Base-by-base conservation (phyloP, 2,888 invertebrate species). In the Agelastica alni region DNA sequence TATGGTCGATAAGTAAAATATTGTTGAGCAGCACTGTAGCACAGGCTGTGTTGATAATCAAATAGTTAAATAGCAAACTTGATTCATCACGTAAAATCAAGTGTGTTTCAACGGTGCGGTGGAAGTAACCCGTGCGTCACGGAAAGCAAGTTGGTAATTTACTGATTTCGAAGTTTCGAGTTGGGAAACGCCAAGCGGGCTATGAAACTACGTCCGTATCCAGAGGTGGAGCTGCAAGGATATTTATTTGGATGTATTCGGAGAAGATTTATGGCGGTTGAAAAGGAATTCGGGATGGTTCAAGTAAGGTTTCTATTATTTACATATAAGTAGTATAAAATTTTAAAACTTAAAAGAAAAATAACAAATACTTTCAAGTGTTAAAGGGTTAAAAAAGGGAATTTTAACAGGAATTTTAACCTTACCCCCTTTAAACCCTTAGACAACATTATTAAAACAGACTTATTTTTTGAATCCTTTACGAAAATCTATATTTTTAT, bases 81-180 rank as follows among this genome's bases (percentile, higher is more conserved):
- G 58, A 63, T 65, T 62, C 64, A 63, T 64, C 62, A 63, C 58
- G 37, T 20, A 34, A 54, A 56, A 60, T 61, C 52, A 59, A 58
- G 59, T 58, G 59, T 56, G 57, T 64, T 62, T 65, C 61, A 61
- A 61, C 59, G 60, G 60, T 39, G 18, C 20, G 10, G 59, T 59
- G 61, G 63, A 62, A 60, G 62, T 62, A 64, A 63, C 51, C 62
- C 39, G 57, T 66, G 60, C 61, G 60, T 64, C 64, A 63, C 49
- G 53, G 53, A 51, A 54, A 51, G 49, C 48, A 55, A 47, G 46
- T 47, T 54, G 58, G 58, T 63, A 62, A 63, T 65, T 64, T 55
- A 63, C 57, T 53, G 58, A 61, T 60, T 56, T 48, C 47, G 42
- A 41, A 56, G 60, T 60, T 56, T 48, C 47, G 42, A 41, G 42